Conservation (phyloP, 1,140 invertebrate genomes). For the Brachionus paranguensis region DNA sequence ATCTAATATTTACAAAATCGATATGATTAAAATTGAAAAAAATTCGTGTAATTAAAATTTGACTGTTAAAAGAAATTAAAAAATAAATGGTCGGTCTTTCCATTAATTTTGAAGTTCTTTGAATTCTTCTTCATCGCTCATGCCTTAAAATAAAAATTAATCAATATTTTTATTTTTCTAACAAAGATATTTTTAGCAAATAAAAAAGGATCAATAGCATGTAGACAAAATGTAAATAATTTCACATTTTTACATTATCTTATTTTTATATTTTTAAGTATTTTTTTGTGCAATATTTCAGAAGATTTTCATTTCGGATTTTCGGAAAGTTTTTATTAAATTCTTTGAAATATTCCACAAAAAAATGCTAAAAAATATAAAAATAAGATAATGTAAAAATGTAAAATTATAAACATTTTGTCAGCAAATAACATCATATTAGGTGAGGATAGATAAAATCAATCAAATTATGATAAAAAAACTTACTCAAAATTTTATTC, state of each 20-base stretch:
- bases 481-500: neutral
- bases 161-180: neutral
- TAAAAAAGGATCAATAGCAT: neutral
- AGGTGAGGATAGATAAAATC: neutral
- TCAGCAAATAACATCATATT: neutral
- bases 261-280: no score
- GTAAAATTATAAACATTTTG: no score
- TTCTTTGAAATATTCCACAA: no score
- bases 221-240: neutral
- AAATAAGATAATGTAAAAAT: no score
- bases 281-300: no score
- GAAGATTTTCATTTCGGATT: no score
- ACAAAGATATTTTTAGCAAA: neutral
- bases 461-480: neutral
- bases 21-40: neutral
- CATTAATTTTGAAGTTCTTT: neutral
- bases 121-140: neutral
- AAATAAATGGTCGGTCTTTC: neutral
- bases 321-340: no score
- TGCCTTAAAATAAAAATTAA: neutral
- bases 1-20: neutral
- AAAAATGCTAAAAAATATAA: no score
- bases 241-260: no score
- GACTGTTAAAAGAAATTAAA: neutral
- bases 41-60: neutral